Base-by-base conservation (phyloP, 2,797 vertebrate genomes). In the Oreonectes daqikongensis region DNA sequence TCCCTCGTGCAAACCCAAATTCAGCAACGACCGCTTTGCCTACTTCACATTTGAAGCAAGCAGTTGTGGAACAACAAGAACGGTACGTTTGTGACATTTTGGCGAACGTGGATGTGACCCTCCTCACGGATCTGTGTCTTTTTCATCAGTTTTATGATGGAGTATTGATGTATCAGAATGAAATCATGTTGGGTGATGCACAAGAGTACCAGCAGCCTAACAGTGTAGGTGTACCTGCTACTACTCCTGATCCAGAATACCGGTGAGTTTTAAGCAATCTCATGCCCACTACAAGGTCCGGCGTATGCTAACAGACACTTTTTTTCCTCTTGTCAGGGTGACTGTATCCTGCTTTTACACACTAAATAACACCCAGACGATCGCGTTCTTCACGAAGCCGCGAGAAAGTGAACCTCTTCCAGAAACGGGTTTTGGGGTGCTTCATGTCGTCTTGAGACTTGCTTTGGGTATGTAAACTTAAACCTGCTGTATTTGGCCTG, bases 111-210 rank as follows among this genome's bases (percentile, higher is more conserved):
- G 2, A 32, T 46, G 6, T 32, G 26, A 0, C 24, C 0, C n/a
- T 57, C 20, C 20, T 24, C n/a, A 35, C n/a, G 2, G 3, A 57
- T 2, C 2, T 2, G 5, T 40, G 14, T 63, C 24, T 68, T 20
- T n/a, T 52, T 20, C 22, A 28, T 5, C 30, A 94, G 93, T 93
- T 94, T 83, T 86, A 85, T 15, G 84, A 89, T 18, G 65, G 88
- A 28, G 76, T 89, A 81, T 85, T 94, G 89, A 8, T 92, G n/a
- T 94, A 94, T 80, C 83, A 91, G 57, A 94, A 94, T 72, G 87
- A 91, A 40, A 91, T 94, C 7, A 0, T 80, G 17, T 53, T 90
- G 15, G 0, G 72, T 20, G 22, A 61, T 0, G 28, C 12, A 30
- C 42, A 9, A 18, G 55, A 15, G 46, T 7, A 5, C 57, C 66